phyloP scores from a whole-genome alignment of 2,888 invertebrate genomes.

The Candidula unifasciata region DNA sequence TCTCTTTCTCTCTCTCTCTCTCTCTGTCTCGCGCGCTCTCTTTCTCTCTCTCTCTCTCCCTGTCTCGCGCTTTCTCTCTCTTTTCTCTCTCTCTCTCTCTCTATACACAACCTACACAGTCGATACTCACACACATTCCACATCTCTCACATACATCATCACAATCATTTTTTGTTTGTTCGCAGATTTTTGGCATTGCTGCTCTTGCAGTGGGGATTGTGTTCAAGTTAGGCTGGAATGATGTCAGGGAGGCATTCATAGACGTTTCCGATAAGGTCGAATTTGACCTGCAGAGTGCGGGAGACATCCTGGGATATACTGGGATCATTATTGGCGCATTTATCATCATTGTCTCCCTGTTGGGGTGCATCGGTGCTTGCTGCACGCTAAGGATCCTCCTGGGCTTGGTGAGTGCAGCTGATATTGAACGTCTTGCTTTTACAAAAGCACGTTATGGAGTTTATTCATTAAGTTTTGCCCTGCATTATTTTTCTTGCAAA shows the following conservation, averaged over 20 bases:
- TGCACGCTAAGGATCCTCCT: conserved; percentile 66
- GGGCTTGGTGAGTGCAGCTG: conserved; percentile 60
- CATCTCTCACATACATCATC: too few relatives aligned
- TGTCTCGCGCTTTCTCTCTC: neutral
- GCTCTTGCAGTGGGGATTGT: conserved; percentile 40
- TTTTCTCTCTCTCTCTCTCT: neutral
- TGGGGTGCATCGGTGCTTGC: conserved; percentile 70
- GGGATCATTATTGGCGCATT: conserved; percentile 68
- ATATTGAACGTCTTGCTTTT: too few relatives aligned
- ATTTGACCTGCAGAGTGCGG: conserved; percentile 40
- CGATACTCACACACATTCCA: too few relatives aligned
- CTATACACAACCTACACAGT: neutral
- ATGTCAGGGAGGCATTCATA: conserved; percentile 41
- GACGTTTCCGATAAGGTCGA: conserved; percentile 10
- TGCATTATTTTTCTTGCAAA: too few relatives aligned
- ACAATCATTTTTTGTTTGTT: neutral
- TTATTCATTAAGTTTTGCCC: too few relatives aligned
- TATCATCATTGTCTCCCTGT: conserved; percentile 65
- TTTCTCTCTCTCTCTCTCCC: conserved; percentile 9
- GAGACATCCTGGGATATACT: conserved; percentile 31
- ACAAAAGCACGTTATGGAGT: too few relatives aligned
- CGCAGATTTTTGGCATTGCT: conserved; percentile 46
- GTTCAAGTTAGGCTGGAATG: conserved; percentile 48
- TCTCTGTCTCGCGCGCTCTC: neutral
- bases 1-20: neutral